Evolutionary conservation across 2,888 invertebrate species (phyloP), one percentile per base, ranked within the genome.

Genomic region (Hirtodrosophila cameraria): DNA sequence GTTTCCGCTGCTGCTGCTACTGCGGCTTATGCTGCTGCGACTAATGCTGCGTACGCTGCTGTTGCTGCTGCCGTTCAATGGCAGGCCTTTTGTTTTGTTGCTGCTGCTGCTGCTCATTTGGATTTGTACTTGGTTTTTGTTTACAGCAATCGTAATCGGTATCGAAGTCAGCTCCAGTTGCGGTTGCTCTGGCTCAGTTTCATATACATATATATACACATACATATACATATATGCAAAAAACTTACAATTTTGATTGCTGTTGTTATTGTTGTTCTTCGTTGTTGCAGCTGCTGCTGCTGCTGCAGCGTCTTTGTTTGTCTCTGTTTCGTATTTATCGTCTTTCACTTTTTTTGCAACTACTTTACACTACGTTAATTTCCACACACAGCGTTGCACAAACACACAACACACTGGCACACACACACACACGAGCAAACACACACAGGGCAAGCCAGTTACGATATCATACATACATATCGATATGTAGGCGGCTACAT

Each of bases 361-460:
- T 65, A 58, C 58, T 77, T 77, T 75, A 74, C 77, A 78, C 81
- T 71, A 61, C 77, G 74, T 71, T 80, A 78, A 77, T 78, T 78
- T 80, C 67, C 52, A 80, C 71, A 75, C 68, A 77, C 77, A 79
- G 69, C 69, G 68, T 63, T 69, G 68, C 59, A 65, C 65, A 73
- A 55, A 63, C 65, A 55, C 61, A 62, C 49, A 46, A 30, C 42
- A 41, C 31, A 30, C 25, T 25, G 23, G 7, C 18, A 28, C 28
- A 16, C 18, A 11, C 11, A 50, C 20, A 9, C 12, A 45, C 13
- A 6, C 31, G 28, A 11, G 15, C 25, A 42, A 11, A 31, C 11
- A 39, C 12, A 12, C 35, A 33, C n/a, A n/a, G n/a, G n/a, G n/a
- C n/a, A n/a, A n/a, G n/a, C n/a, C n/a, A 50, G 43, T 62, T 30